phyloP scores from a whole-genome alignment of 2,888 invertebrate species.

The Mythimna ferrago region DNA sequence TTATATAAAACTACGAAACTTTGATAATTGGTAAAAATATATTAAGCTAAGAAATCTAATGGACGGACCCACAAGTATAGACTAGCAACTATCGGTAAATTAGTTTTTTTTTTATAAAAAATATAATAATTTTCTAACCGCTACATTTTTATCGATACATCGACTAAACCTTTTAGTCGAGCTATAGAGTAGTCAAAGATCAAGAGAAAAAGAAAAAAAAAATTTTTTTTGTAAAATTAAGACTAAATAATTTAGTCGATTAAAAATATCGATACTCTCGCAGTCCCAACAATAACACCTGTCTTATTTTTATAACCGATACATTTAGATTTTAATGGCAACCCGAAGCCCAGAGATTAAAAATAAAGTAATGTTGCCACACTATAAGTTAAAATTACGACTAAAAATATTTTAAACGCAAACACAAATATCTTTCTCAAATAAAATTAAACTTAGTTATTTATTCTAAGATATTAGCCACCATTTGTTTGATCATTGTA shows the following conservation, averaged over 20 bases:
- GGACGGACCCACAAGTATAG: conserved; percentile 72
- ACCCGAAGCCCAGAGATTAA: conserved; percentile 77
- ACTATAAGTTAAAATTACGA: conserved; percentile 33
- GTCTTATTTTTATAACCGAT: conserved; percentile 62
- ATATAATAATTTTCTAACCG: conserved; percentile 47
- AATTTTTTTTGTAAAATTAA: not conserved
- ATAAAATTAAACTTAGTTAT: not conserved
- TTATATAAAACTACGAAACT: conserved; percentile 61
- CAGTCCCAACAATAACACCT: conserved; percentile 56
- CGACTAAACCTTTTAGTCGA: conserved; percentile 56
- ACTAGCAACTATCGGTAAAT: conserved; percentile 70
- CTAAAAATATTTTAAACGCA: conserved; percentile 5
- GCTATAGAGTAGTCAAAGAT: conserved; percentile 3
- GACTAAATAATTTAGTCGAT: conserved; percentile 55
- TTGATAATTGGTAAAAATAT: conserved; percentile 66
- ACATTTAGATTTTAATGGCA: conserved; percentile 72
- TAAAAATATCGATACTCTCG: conserved; percentile 45
- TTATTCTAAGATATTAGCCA: not conserved
- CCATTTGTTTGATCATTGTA: not conserved
- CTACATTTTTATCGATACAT: conserved; percentile 55
- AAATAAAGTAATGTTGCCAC: conserved; percentile 64
- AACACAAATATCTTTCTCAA: not conserved
- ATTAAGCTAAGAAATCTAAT: conserved; percentile 67
- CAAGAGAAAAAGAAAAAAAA: conserved; percentile 2
- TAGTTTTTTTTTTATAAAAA: conserved; percentile 51